Percentiles rank a stretch among this genome's conserved stretches.
These are phyloP conservation scores for Barnardius zonarius DNA, from an alignment of 2,113 vertebrate genomes.

Conservation along the genomic window DNA sequence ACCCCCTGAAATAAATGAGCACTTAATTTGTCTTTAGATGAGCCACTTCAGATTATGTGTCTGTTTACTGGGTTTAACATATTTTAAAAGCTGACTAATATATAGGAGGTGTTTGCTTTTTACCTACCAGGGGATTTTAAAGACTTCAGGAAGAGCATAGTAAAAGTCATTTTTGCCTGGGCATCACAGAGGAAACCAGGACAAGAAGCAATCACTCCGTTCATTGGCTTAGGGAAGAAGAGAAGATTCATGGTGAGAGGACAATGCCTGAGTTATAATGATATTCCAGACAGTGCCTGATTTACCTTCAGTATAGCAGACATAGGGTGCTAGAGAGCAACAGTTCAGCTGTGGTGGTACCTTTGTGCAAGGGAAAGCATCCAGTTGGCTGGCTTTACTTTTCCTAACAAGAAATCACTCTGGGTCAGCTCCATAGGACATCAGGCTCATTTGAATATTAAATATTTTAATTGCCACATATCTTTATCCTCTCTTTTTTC, in stretches of 20 bases:
- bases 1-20: neutral
- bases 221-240: neutral
- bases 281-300: neutral
- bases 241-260: neutral
- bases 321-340: neutral
- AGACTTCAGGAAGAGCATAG: neutral
- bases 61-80: neutral
- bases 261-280: neutral
- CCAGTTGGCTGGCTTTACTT: neutral
- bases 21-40: neutral
- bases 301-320: neutral
- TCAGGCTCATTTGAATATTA: slow-evolving; percentile 19
- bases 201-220: neutral
- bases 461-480: slow-evolving; percentile 34
- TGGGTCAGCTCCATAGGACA: neutral
- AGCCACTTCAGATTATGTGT: neutral
- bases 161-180: neutral
- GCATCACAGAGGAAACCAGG: neutral
- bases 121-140: neutral
- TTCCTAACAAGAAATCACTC: neutral
- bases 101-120: neutral
- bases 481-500: neutral
- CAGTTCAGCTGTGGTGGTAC: neutral
- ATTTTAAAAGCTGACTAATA: neutral
- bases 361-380: neutral